phyloP scores from a whole-genome alignment of 2,888 invertebrate species.

The Mimachlamys varia region DNA sequence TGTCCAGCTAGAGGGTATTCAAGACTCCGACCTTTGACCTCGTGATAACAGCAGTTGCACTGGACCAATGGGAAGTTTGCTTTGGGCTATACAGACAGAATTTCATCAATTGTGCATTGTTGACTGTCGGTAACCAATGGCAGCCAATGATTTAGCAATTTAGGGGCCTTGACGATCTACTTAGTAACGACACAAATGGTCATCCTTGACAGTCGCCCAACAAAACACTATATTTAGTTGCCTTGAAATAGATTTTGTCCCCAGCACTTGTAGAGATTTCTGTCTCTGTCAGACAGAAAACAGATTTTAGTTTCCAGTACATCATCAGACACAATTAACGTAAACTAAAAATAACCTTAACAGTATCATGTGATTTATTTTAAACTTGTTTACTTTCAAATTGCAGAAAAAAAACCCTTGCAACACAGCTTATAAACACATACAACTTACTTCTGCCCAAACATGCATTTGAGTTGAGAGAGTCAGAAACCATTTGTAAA shows the following conservation, averaged over 20 bases:
- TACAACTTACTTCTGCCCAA: neutral
- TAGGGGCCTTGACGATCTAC: neutral
- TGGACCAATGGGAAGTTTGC: neutral
- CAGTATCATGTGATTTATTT: too few species aligned
- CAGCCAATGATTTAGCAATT: neutral
- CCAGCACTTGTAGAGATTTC: neutral
- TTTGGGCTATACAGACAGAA: neutral
- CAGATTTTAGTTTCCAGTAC: too few species aligned
- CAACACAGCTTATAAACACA: too few species aligned
- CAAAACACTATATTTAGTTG: neutral
- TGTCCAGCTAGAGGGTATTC: neutral
- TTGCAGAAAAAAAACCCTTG: too few species aligned
- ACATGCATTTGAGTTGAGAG: neutral
- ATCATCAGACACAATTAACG: too few species aligned
- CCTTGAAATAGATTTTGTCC: neutral
- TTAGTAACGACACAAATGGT: neutral
- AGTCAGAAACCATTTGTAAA: neutral
- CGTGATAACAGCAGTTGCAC: neutral
- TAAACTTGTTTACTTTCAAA: too few species aligned
- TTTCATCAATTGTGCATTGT: neutral
- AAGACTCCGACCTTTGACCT: neutral
- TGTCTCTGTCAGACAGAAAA: neutral
- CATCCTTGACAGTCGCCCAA: neutral
- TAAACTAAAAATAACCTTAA: too few species aligned
- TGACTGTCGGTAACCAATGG: neutral